Evolutionary conservation across 2,888 invertebrate genomes (phyloP), one percentile per base, ranked within the genome.

Genomic region (Epirrhoe tristata): DNA sequence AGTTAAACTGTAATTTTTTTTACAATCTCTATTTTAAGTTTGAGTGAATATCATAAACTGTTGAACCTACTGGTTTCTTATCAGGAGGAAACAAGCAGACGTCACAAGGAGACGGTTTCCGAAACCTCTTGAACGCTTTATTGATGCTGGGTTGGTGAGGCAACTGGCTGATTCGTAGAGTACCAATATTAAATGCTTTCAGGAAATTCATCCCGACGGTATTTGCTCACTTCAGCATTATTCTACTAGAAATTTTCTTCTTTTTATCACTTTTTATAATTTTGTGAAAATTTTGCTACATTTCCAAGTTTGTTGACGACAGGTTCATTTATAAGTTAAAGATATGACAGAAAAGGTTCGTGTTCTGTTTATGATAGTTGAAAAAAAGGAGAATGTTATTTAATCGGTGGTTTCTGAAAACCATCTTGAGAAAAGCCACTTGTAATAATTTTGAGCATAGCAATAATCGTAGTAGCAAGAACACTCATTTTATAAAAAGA

Each of bases 81-180:
- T 83, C 81, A 0, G 73, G 72, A 10, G 80, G 71, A 5, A 17
- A 64, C 16, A 74, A 58, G 59, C 79, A 80, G 1, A 71, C 66
- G 57, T 86, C 81, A 66, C 88, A 88, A 2, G 79, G 69, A 4
- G 84, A 86, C 5, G 76, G 77, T 60, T 70, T 81, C 57, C 81
- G 70, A 60, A 76, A 80, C 50, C 82, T 74, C 65, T 77, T 80
- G 12, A 68, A 31, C 0, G 70, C 48, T 1, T 17, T 6, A 12
- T 72, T 74, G 60, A 74, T 56, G 10, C 17, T 52, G 10, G 72
- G 71, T 31, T 65, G 66, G 34, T 36, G 14, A 14, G 71, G 63
- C 14, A 64, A 6, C 8, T 63, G 65, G 31, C 62, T 58, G 36
- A 74, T 64, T 60, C 53, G 69, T 7, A 72, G 57, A 17, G 59